These are phyloP conservation scores for Conus ventricosus DNA, from an alignment of 1,140 invertebrate genomes.

Conservation along the genomic window DNA sequence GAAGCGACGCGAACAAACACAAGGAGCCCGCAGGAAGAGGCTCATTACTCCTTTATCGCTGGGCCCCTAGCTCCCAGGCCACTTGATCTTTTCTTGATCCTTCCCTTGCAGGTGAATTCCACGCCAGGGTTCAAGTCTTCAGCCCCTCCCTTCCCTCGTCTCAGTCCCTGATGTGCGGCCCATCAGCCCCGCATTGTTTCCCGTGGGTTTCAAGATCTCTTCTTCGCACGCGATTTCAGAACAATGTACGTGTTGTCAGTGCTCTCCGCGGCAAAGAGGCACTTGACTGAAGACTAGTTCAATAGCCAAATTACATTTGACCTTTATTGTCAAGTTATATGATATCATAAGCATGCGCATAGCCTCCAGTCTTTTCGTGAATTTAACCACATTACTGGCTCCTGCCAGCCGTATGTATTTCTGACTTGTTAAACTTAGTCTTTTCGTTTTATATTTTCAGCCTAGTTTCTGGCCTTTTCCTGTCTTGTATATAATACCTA, in stretches of 20 bases:
- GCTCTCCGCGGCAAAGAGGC: neutral
- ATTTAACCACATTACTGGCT: too few relatives aligned
- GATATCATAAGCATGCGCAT: too few relatives aligned
- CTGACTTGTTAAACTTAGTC: too few relatives aligned
- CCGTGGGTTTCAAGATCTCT: neutral
- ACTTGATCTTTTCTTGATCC: neutral
- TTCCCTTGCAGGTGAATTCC: neutral
- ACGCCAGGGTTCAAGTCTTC: neutral
- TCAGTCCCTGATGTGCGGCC: neutral
- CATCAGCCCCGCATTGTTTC: neutral
- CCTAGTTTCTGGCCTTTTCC: too few relatives aligned
- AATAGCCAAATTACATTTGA: too few relatives aligned
- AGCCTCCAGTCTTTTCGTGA: too few relatives aligned
- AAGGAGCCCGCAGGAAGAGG: neutral
- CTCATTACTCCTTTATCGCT: conserved; percentile 1
- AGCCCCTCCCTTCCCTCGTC: neutral
- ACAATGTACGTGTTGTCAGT: neutral
- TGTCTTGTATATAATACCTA: too few relatives aligned
- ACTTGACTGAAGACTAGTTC: too few relatives aligned
- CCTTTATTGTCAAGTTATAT: too few relatives aligned
- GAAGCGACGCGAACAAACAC: conserved; percentile 6
- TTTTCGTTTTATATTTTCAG: too few relatives aligned
- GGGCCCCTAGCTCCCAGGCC: neutral
- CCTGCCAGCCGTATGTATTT: too few relatives aligned
- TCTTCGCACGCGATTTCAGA: neutral